phyloP scores from a whole-genome alignment of 2,113 vertebrate genomes.

The Camarhynchus parvulus region DNA sequence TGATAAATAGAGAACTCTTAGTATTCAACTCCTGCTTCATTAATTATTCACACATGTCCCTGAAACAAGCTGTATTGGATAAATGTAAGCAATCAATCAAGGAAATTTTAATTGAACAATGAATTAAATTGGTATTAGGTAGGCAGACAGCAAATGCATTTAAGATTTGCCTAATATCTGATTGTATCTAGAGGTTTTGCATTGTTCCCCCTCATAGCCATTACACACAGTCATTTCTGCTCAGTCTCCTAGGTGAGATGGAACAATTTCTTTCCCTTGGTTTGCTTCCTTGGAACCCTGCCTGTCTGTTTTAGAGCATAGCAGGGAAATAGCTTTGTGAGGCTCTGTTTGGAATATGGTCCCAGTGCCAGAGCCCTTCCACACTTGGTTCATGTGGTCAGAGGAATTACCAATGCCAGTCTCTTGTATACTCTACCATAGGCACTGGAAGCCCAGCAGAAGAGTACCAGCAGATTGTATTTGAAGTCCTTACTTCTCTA shows the following conservation, averaged over 20 bases:
- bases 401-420: background rate
- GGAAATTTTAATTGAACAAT: constrained; percentile 16
- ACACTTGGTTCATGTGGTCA: accelerated
- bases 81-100: background rate
- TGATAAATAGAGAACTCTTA: background rate
- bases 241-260: background rate
- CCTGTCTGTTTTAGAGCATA: background rate
- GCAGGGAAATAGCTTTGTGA: background rate
- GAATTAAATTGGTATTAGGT: background rate
- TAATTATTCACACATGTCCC: background rate
- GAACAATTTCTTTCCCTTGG: background rate
- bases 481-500: background rate
- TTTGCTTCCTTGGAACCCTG: background rate
- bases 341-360: background rate
- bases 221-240: background rate
- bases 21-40: background rate
- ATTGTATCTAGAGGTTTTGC: background rate
- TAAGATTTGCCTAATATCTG: background rate
- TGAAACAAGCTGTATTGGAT: background rate
- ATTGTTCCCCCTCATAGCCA: background rate
- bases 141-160: background rate
- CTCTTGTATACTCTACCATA: background rate
- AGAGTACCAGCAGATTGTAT: background rate
- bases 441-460: background rate
- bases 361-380: background rate